A percentile compares a stretch with the other conserved stretches of the same genome.
Conservation (phyloP, 2,113 vertebrate genomes). For the Cinclus mexicanus region DNA sequence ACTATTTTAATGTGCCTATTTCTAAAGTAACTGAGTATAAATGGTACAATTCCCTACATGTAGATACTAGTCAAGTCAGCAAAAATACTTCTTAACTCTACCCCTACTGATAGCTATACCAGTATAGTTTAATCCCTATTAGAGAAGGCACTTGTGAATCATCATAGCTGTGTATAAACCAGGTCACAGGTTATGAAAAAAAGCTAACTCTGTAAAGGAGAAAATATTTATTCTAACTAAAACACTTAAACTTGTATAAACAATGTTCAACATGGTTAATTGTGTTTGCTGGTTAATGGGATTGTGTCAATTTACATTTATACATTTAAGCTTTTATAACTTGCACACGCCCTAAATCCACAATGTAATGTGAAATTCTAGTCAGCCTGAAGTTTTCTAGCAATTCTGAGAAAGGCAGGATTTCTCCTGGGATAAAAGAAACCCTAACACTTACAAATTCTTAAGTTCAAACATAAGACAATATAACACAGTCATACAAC, state of each 20-base stretch:
- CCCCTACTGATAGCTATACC: not conserved
- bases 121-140: not conserved
- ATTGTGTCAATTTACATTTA: constrained; percentile 5
- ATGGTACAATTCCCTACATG: not conserved
- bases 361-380: not conserved
- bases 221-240: not conserved
- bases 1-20: not conserved
- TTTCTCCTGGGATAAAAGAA: not conserved
- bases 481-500: not conserved
- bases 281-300: not conserved
- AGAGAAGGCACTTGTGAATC: not conserved
- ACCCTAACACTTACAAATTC: not conserved
- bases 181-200: not conserved
- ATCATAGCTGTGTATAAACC: not conserved
- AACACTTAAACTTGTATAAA: not conserved
- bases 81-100: not conserved
- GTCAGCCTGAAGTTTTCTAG: not conserved
- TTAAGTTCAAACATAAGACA: not conserved
- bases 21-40: not conserved
- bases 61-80: not conserved
- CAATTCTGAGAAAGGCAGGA: not conserved
- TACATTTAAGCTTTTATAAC: not conserved
- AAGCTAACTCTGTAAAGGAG: not conserved
- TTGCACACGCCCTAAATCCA: not conserved
- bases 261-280: not conserved